These are phyloP conservation scores for Tragelaphus buxtoni DNA, from an alignment of 2,113 vertebrate genomes.

Conservation along the genomic window DNA sequence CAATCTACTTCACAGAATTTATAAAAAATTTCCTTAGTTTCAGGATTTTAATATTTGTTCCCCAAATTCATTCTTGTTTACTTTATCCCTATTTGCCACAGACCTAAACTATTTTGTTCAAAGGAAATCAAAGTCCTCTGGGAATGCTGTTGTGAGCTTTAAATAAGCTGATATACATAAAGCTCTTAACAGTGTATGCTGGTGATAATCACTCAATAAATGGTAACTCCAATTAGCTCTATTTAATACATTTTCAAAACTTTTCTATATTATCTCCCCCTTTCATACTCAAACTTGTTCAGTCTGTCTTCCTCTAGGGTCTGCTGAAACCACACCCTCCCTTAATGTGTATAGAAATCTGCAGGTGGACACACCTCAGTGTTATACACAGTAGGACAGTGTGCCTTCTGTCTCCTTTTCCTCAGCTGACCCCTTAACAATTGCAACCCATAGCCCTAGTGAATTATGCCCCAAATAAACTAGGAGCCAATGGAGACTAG, in stretches of 20 bases:
- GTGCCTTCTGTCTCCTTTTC: conserved; percentile 15
- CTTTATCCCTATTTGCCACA: not conserved
- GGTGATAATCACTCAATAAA: not conserved
- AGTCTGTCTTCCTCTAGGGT: not conserved
- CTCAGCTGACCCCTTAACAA: not conserved
- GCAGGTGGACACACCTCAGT: not conserved
- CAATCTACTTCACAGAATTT: not conserved
- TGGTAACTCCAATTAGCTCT: not conserved
- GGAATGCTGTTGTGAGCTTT: not conserved
- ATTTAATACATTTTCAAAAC: not conserved
- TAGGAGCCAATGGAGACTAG: conserved; percentile 30
- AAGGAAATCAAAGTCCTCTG: not conserved
- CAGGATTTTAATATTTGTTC: not conserved
- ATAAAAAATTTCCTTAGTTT: not conserved
- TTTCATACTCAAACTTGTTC: not conserved
- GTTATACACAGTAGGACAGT: not conserved
- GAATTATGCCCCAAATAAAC: conserved; percentile 43
- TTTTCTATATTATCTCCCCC: not conserved
- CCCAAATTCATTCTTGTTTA: not conserved
- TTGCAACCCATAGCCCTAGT: not conserved
- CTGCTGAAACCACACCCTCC: not conserved
- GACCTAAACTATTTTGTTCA: not conserved
- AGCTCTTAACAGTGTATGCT: not conserved
- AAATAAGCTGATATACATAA: not conserved
- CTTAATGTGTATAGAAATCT: not conserved